These are phyloP conservation scores for Tiliqua scincoides DNA, from an alignment of 2,113 vertebrate genomes.

Conservation along the genomic window DNA sequence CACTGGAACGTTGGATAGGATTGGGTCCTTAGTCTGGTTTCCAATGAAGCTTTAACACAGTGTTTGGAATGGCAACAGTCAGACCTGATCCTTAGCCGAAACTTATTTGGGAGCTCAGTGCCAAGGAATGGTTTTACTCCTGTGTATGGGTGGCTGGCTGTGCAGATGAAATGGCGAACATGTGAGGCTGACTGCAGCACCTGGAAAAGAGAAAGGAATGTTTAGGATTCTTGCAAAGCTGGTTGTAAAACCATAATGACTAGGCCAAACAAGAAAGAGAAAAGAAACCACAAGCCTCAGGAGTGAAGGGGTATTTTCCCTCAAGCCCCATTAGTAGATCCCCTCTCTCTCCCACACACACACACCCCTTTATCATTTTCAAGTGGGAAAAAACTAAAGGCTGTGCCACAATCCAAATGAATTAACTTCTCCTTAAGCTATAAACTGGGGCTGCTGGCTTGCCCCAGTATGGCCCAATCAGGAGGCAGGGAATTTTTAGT, in stretches of 20 bases:
- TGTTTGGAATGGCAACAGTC: background rate
- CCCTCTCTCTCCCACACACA: background rate
- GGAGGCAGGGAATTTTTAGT: background rate
- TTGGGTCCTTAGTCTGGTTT: background rate
- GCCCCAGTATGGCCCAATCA: background rate
- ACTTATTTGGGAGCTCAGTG: background rate
- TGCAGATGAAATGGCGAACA: background rate
- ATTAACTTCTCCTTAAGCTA: background rate
- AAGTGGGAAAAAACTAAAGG: background rate
- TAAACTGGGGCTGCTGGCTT: too few species aligned
- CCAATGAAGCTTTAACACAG: background rate
- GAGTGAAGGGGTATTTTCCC: background rate
- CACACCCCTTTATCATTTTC: background rate
- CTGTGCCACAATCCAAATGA: background rate
- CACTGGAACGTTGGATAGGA: too few species aligned
- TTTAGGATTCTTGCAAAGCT: background rate
- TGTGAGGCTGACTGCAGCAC: background rate
- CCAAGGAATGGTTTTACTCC: background rate
- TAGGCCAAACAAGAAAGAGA: background rate
- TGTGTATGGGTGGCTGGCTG: background rate
- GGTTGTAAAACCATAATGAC: background rate
- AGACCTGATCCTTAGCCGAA: background rate
- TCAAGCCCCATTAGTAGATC: background rate
- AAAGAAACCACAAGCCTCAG: background rate
- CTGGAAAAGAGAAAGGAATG: background rate